These are phyloP conservation scores for Hymenopus coronatus DNA, from an alignment of 2,888 invertebrate genomes.

Conservation along the genomic window DNA sequence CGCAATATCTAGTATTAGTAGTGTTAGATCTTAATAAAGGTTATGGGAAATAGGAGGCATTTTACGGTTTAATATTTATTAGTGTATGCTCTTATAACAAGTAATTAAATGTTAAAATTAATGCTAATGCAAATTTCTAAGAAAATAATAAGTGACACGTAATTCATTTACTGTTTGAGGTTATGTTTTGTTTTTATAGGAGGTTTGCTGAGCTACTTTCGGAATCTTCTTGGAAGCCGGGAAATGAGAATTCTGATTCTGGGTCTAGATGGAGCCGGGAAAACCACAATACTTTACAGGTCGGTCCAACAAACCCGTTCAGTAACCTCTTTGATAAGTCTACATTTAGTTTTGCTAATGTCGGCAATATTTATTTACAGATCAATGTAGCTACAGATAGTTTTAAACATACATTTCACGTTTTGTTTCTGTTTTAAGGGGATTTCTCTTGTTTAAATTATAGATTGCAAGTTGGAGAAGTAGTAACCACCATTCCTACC, in stretches of 20 bases:
- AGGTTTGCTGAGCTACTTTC: constrained; percentile 94
- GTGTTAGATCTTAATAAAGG: neutral
- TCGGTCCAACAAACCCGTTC: constrained; percentile 30
- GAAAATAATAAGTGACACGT: neutral
- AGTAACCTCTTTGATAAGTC: neutral
- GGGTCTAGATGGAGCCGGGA: constrained; percentile 97
- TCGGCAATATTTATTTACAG: neutral
- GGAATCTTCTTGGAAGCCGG: constrained; percentile 89
- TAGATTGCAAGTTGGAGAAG: constrained; percentile 94
- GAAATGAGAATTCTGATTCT: constrained; percentile 98
- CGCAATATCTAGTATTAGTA: too few species aligned
- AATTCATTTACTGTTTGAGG: neutral
- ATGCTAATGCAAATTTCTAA: too few species aligned
- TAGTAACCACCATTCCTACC: constrained; percentile 97
- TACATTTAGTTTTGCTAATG: neutral
- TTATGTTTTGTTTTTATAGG: constrained; percentile 55
- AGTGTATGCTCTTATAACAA: too few species aligned
- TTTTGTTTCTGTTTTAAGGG: neutral
- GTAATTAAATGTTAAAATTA: too few species aligned
- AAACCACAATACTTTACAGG: constrained; percentile 97
- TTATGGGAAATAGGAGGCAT: neutral
- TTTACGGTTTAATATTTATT: neutral
- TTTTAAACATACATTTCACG: neutral
- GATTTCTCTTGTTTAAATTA: constrained; percentile 32
- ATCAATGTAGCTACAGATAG: neutral